Base-by-base conservation (phyloP, 2,113 vertebrate genomes). In the Pachyramphus minor region DNA sequence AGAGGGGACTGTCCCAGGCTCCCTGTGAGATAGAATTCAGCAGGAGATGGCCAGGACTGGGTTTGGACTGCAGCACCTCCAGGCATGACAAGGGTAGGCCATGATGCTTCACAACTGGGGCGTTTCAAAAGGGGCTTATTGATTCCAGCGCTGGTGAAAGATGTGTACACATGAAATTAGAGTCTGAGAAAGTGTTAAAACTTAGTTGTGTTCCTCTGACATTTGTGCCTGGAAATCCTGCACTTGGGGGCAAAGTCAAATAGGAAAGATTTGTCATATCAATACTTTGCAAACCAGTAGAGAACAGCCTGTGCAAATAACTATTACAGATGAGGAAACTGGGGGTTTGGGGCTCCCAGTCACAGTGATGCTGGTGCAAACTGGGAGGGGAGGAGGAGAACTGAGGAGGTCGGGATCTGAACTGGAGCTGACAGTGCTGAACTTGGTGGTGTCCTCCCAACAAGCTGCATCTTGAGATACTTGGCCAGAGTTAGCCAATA, bases 401-500 rank as follows among this genome's bases (percentile, higher is more conserved):
- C 52, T 47, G 52, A 25, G 47, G 71, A 90, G 89, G 84, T 82
- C 84, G 73, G 77, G 37, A 33, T 64, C 79, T 83, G 71, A 90
- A 18, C 71, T n/a, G 86, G 45, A 69, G 88, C 56, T 59, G 64
- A 21, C 22, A 25, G 79, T 1, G 44, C 86, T 94, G 62, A 7
- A 59, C 62, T 59, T 75, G 77, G 74, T 84, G 56, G 12, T 63
- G 20, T 14, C 72, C 89, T 84, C 93, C 67, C 84, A 94, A n/a
- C 66, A 71, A 95, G 88, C 74, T 75, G 13, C 35, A 64, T 83
- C 94, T 95, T 78, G 94, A 96, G 89, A 75, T 71, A 15, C 84
- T 75, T 60, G 60, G 62, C 72, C 37, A n/a, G 31, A 86, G 67
- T 87, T 76, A 85, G 84, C 73, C 74, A 74, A 66, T 62, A 25